Evolutionary conservation across 2,888 invertebrate species (phyloP).

Genomic region (Neoaliturus tenellus): DNA sequence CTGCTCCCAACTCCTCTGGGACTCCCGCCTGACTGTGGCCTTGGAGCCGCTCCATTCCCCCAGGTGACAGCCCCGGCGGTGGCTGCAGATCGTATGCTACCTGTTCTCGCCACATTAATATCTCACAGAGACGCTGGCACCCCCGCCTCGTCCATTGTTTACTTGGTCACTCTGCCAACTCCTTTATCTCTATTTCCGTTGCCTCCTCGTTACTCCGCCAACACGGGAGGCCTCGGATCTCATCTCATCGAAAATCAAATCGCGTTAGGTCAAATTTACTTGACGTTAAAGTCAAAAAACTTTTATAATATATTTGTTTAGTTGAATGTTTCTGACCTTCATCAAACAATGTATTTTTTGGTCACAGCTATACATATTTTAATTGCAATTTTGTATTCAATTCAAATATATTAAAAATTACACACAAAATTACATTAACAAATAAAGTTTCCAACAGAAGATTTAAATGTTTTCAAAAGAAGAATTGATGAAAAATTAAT

Average conservation of each 20-base stretch:
- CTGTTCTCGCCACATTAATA: conserved; percentile 39
- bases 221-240: background rate
- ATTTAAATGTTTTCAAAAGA: no score
- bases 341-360: no score
- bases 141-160: conserved; percentile 38
- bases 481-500: no score
- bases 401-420: no score
- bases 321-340: no score
- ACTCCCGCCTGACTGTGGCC: background rate
- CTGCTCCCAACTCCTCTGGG: background rate
- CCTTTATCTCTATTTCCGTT: conserved; percentile 51
- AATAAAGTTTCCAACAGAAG: no score
- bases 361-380: no score
- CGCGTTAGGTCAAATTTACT: no score
- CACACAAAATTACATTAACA: no score
- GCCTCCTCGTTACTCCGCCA: conserved; percentile 27
- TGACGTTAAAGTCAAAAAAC: no score
- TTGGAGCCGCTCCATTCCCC: background rate
- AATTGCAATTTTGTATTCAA: no score
- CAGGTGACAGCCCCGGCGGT: background rate
- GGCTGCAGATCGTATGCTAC: conserved; percentile 21
- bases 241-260: no score
- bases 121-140: background rate
- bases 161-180: conserved; percentile 48
- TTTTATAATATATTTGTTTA: background rate